Percentiles rank a stretch among this genome's conserved stretches.
Evolutionary conservation across 2,797 vertebrate species (phyloP).

Genomic region (Artibeus jamaicensis): DNA sequence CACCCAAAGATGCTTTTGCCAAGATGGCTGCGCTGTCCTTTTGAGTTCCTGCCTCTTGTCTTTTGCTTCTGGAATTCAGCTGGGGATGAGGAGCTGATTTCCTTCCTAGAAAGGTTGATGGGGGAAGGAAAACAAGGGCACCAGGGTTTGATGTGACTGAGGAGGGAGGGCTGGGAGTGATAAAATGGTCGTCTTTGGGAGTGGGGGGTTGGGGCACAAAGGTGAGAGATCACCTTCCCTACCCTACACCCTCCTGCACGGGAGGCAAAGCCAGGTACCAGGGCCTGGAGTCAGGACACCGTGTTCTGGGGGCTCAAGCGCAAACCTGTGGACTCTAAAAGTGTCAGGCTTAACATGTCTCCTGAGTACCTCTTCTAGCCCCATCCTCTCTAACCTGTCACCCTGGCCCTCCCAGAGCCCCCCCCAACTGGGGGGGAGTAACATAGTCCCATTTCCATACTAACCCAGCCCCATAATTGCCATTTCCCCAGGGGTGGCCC

Average conservation of each 20-base stretch:
- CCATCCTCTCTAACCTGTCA: neutral
- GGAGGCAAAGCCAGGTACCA: neutral
- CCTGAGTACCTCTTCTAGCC: neutral
- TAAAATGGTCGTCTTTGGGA: neutral
- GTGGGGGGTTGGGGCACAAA: neutral
- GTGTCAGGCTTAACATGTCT: neutral
- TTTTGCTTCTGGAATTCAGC: conserved; percentile 59
- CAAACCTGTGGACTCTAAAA: neutral
- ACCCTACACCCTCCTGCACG: neutral
- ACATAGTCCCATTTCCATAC: neutral
- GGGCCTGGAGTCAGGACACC: neutral
- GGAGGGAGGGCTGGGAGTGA: neutral
- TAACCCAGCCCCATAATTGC: conserved; percentile 27
- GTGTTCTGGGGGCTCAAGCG: neutral
- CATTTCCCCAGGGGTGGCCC: conserved; percentile 40
- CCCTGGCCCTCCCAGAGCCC: neutral
- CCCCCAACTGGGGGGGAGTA: neutral
- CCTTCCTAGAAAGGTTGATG: conserved; percentile 18
- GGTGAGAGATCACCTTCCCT: neutral
- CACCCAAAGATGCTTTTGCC: conserved; percentile 77
- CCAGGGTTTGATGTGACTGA: neutral
- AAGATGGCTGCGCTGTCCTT: conserved; percentile 54
- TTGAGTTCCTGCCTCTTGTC: conserved; percentile 60
- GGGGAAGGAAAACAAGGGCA: neutral
- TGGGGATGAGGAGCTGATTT: neutral